Percentiles rank a stretch among this genome's conserved stretches.
These are phyloP conservation scores for human (Homo sapiens) DNA, from an alignment of 2,113 vertebrate species.

Conservation along the genomic window DNA sequence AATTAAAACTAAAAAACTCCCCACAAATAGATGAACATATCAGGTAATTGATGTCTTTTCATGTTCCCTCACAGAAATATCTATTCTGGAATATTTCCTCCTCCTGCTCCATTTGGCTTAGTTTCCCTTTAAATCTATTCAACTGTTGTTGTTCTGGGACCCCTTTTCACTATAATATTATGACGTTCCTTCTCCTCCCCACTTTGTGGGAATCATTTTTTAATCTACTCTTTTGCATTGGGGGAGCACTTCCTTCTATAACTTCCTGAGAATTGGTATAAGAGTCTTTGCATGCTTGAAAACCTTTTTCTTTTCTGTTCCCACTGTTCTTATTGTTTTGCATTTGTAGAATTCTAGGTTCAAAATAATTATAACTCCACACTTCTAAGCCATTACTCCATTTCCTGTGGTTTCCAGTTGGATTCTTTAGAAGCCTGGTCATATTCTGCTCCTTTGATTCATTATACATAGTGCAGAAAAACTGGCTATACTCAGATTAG, in stretches of 20 bases:
- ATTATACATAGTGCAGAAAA: not conserved
- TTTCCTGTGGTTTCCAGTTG: not conserved
- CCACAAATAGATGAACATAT: not conserved
- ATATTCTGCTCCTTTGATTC: not conserved
- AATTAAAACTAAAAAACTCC: not conserved
- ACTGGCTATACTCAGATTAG: not conserved
- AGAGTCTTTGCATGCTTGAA: not conserved
- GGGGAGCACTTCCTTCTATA: not conserved
- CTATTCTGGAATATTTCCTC: not conserved
- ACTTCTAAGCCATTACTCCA: not conserved
- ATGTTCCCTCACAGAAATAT: not conserved
- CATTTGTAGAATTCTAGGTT: not conserved
- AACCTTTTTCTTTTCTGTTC: not conserved
- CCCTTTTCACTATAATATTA: not conserved
- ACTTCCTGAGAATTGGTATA: not conserved
- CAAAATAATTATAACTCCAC: not conserved
- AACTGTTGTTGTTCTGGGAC: not conserved
- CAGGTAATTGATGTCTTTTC: not conserved
- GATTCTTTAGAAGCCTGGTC: not conserved
- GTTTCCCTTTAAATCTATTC: not conserved
- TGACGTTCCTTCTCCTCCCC: too few relatives aligned
- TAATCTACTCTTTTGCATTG: not conserved
- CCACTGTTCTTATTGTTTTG: not conserved
- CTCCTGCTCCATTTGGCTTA: not conserved
- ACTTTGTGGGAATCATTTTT: not conserved